Base-by-base conservation (phyloP, 2,888 invertebrate species). In the Salticus scenicus region DNA sequence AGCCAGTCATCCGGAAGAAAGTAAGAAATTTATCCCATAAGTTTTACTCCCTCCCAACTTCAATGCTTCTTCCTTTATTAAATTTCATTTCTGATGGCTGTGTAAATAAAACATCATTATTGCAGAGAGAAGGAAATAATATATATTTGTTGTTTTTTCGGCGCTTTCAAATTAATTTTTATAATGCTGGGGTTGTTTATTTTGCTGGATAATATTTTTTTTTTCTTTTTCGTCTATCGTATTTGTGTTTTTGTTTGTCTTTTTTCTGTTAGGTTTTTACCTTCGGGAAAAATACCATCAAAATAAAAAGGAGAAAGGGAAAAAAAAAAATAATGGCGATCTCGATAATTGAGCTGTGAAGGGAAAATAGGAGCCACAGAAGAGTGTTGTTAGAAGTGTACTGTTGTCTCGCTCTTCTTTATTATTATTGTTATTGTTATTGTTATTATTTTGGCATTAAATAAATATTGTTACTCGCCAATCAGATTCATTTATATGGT, bases 71-170 rank as follows among this genome's bases (percentile, higher is more conserved):
- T 73, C 83, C 71, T 84, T 84, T 84, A 84, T 84, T 84, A 84
- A 84, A 84, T 77, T 84, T 78, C 67, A 84, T 77, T 77, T 83
- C 73, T 77, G 83, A 84, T 84, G 42, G 77, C 83, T 84, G 77
- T 84, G 83, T 84, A 84, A 84, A 84, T 84, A 84, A 77, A 77
- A 80, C 47, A 33, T 67, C 66, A 66, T 83, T 77, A 77, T 83
- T 77, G 67, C 67, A 67, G 67, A 57, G 57, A 20, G 24, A 24
- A 57, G 57, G 57, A 57, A 24, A 33, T 67, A 84, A 77, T 51
- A 71, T 70, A 42, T 63, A 72, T 72, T 51, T 77, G 77, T 84
- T 84, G 72, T 84, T 84, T 76, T 64, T 69, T 63, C 42, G 63
- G 76, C 24, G 51, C 51, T 77, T 73, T 69, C 77, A 84, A 84